phyloP scores from a whole-genome alignment of 1,140 invertebrate genomes.

The Ganaspis sp. region DNA sequence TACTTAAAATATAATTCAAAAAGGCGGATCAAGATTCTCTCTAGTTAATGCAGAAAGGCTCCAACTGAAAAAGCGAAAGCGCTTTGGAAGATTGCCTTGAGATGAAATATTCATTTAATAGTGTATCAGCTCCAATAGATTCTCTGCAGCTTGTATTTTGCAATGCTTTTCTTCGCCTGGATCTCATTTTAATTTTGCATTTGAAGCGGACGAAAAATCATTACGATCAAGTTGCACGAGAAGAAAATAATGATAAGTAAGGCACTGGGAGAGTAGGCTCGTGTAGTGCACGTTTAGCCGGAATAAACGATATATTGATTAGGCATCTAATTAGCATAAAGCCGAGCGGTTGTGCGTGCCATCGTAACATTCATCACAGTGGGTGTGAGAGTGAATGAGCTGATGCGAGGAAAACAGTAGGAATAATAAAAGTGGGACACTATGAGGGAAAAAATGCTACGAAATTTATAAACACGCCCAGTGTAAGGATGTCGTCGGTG shows the following conservation, averaged over 20 bases:
- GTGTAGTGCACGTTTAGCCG: neutral
- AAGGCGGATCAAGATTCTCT: too few relatives aligned
- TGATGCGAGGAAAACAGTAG: conserved; percentile 41
- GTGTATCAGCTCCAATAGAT: neutral
- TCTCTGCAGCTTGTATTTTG: neutral
- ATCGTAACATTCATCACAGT: conserved; percentile 59
- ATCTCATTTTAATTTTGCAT: conserved; percentile 15
- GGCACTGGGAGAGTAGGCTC: conserved; percentile 1
- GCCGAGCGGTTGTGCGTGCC: conserved; percentile 50
- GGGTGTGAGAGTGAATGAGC: conserved; percentile 45
- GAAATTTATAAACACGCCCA: conserved; percentile 13
- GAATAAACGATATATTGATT: conserved; percentile 59
- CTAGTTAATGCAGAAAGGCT: too few relatives aligned
- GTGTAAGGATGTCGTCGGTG: neutral
- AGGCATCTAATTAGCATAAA: conserved; percentile 65
- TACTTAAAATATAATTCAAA: too few relatives aligned
- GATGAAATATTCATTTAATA: neutral
- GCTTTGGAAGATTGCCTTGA: neutral
- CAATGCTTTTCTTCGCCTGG: neutral
- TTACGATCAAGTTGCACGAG: neutral
- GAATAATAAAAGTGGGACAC: conserved; percentile 43
- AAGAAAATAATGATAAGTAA: conserved; percentile 14
- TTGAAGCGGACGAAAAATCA: neutral
- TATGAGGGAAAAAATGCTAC: neutral
- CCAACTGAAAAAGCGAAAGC: neutral